phyloP scores from a whole-genome alignment of 2,888 invertebrate species.

The Polydrusus tereticollis region DNA sequence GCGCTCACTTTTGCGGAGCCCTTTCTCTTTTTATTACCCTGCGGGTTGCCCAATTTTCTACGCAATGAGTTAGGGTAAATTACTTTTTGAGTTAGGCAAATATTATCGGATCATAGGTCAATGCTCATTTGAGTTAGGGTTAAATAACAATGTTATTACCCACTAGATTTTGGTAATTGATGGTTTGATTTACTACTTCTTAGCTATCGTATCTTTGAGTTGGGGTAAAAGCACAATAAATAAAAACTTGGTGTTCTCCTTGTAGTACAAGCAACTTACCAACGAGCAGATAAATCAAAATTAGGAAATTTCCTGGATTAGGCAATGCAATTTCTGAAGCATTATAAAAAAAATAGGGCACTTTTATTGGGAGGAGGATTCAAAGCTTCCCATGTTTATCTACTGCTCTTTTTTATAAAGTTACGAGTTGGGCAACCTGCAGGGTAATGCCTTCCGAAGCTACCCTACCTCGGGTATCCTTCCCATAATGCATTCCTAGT shows the following conservation, averaged over 20 bases:
- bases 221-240: not conserved
- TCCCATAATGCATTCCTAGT: conserved; percentile 44
- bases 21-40: not conserved
- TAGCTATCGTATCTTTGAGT: no score
- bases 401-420: not conserved
- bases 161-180: not conserved
- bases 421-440: not conserved
- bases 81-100: not conserved
- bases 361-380: not conserved
- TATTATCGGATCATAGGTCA: not conserved
- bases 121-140: no score
- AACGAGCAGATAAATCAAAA: conserved; percentile 2
- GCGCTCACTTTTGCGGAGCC: conserved; percentile 12
- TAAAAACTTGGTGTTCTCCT: not conserved
- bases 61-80: not conserved
- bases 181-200: not conserved
- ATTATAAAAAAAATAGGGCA: no score
- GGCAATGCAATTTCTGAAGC: no score
- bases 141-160: no score
- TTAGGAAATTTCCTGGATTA: not conserved
- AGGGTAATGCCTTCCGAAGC: not conserved
- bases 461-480: conserved; percentile 11
- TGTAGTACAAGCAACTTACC: not conserved
- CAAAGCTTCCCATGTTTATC: not conserved
- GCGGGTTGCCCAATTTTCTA: not conserved